phyloP scores from a whole-genome alignment of 1,140 invertebrate species.

The Drosophila virilis region DNA sequence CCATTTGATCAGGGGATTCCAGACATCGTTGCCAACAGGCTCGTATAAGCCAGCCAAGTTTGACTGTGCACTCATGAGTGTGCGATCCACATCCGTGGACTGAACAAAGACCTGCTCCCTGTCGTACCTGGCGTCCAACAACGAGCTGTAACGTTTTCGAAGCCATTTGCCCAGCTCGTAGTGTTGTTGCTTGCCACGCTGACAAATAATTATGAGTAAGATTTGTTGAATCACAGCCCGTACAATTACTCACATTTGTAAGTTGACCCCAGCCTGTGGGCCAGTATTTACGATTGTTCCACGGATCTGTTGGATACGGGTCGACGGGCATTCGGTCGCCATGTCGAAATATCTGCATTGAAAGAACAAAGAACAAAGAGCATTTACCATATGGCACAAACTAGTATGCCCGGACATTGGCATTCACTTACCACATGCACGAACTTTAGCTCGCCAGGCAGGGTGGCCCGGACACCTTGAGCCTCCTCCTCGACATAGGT shows the following conservation, averaged over 20 bases:
- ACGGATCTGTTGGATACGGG: slow-evolving; percentile 92
- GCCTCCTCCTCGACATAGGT: slow-evolving; percentile 8
- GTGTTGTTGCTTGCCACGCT: slow-evolving; percentile 92
- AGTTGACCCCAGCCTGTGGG: slow-evolving; percentile 91
- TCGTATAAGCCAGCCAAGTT: slow-evolving; percentile 94
- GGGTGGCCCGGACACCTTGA: slow-evolving; percentile 13
- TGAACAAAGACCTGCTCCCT: slow-evolving; percentile 87
- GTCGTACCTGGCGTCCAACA: slow-evolving; percentile 86
- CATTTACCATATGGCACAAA: slow-evolving; percentile 22
- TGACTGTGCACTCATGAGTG: slow-evolving; percentile 94
- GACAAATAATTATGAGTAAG: slow-evolving; percentile 10
- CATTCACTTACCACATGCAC: slow-evolving; percentile 78
- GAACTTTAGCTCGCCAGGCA: slow-evolving; percentile 75
- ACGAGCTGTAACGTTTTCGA: slow-evolving; percentile 88
- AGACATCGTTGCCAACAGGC: slow-evolving; percentile 86
- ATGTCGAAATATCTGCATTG: slow-evolving; percentile 88
- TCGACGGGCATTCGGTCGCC: slow-evolving; percentile 92
- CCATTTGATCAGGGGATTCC: slow-evolving; percentile 90
- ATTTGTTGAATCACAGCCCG: slow-evolving; percentile 4
- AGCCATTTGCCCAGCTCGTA: slow-evolving; percentile 91
- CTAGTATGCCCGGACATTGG: not conserved
- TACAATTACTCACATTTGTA: slow-evolving; percentile 88
- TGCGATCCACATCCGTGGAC: slow-evolving; percentile 94
- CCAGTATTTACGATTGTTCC: slow-evolving; percentile 88
- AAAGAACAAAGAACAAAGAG: slow-evolving; percentile 2